Conservation (phyloP, 2,113 vertebrate genomes). For the Cebidichthys violaceus region DNA sequence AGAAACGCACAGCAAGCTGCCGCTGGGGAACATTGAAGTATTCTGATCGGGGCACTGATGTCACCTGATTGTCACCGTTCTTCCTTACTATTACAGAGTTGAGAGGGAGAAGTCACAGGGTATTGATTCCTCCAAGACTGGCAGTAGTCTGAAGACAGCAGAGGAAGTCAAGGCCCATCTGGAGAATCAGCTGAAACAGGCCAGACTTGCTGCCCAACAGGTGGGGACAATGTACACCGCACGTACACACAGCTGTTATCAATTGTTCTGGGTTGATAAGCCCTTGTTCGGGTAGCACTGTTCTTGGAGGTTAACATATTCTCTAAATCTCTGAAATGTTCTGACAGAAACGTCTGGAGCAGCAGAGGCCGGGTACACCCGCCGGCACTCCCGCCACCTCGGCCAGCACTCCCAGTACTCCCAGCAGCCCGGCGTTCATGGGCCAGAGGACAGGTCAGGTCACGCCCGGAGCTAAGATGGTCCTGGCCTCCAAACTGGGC, state of each 20-base stretch:
- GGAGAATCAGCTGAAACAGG: slow-evolving; percentile 92
- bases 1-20: background rate
- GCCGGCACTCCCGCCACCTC: slow-evolving; percentile 61
- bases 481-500: slow-evolving; percentile 93
- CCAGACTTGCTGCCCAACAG: slow-evolving; percentile 90
- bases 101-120: slow-evolving; percentile 97
- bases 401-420: slow-evolving; percentile 75
- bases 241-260: background rate
- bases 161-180: slow-evolving; percentile 89
- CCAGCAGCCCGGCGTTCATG: slow-evolving; percentile 80
- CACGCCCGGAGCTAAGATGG: slow-evolving; percentile 92
- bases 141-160: slow-evolving; percentile 88
- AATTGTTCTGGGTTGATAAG: background rate
- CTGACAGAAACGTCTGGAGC: slow-evolving; percentile 92
- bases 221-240: slow-evolving; percentile 70
- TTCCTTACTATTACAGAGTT: slow-evolving; percentile 82
- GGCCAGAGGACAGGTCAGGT: slow-evolving; percentile 88
- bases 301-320: background rate
- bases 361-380: slow-evolving; percentile 85
- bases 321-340: background rate
- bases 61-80: background rate
- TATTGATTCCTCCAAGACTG: slow-evolving; percentile 90
- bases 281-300: background rate
- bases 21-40: background rate
- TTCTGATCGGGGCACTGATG: background rate